A percentile compares a stretch with the other conserved stretches of the same genome.
These are phyloP conservation scores for Pocota personata DNA, from an alignment of 2,888 invertebrate species.

Conservation along the genomic window DNA sequence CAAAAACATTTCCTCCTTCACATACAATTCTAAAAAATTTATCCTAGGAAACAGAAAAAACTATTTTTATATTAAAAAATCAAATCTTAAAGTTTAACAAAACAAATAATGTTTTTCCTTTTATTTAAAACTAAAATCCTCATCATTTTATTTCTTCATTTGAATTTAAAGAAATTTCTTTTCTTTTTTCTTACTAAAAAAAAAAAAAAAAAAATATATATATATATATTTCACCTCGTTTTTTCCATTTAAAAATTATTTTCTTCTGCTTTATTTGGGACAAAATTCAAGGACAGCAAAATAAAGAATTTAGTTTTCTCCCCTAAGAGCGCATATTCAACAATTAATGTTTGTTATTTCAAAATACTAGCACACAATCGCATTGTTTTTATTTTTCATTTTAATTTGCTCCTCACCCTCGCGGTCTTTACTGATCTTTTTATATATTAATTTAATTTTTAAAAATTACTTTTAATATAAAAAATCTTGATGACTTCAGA, in stretches of 20 bases:
- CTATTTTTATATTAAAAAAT: constrained; percentile 28
- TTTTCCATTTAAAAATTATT: constrained; percentile 26
- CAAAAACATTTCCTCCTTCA: constrained; percentile 25
- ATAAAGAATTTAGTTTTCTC: neutral
- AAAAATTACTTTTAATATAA: constrained; percentile 11
- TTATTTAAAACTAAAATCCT: constrained; percentile 38
- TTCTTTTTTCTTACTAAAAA: constrained; percentile 45
- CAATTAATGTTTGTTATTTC: constrained; percentile 2
- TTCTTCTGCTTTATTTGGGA: neutral
- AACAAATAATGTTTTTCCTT: constrained; percentile 19
- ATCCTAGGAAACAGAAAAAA: constrained; percentile 64
- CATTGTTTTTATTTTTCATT: constrained; percentile 2
- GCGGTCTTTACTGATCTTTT: neutral
- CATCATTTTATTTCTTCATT: constrained; percentile 19
- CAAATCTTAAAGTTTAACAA: constrained; percentile 57
- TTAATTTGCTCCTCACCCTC: neutral
- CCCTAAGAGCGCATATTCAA: neutral
- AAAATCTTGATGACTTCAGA: constrained; percentile 15
- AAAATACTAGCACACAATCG: constrained; percentile 61
- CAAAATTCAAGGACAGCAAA: constrained; percentile 36
- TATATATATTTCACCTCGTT: constrained; percentile 51
- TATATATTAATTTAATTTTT: neutral
- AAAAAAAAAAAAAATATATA: too few species aligned
- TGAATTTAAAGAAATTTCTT: constrained; percentile 32
- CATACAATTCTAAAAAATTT: constrained; percentile 65